These are phyloP conservation scores for Oplegnathus fasciatus DNA, from an alignment of 2,113 vertebrate species.

Conservation along the genomic window DNA sequence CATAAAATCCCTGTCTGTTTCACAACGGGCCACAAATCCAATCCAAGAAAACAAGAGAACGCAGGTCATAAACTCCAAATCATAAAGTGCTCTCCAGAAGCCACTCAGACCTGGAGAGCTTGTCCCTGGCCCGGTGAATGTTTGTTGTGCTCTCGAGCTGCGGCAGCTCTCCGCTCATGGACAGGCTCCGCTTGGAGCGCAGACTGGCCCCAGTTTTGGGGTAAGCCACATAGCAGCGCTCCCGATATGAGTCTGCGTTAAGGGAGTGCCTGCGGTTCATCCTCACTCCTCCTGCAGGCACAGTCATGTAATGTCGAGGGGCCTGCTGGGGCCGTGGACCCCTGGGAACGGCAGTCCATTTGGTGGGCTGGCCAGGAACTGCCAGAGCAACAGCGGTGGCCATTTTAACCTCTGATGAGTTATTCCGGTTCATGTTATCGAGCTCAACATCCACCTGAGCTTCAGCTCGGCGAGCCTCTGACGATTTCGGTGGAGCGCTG, in stretches of 20 bases:
- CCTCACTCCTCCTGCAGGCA: constrained; percentile 88
- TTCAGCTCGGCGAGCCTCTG: constrained; percentile 81
- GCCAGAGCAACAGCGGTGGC: constrained; percentile 64
- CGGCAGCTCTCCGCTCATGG: constrained; percentile 91
- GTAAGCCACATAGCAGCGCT: constrained; percentile 79
- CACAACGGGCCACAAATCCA: constrained; percentile 64
- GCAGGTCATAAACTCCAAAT: constrained; percentile 70
- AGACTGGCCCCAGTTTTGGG: constrained; percentile 80
- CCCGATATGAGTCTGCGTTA: constrained; percentile 86
- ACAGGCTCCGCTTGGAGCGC: constrained; percentile 91
- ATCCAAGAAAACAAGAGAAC: constrained; percentile 68
- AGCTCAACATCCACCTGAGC: constrained; percentile 84
- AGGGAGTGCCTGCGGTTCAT: constrained; percentile 91
- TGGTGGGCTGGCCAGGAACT: constrained; percentile 70
- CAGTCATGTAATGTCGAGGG: constrained; percentile 93
- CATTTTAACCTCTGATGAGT: constrained; percentile 88
- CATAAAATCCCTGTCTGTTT: constrained; percentile 72
- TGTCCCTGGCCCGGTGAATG: constrained; percentile 83
- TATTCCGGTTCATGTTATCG: constrained; percentile 95
- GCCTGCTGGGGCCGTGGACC: constrained; percentile 85
- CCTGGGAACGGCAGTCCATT: constrained; percentile 85
- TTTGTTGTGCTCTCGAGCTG: constrained; percentile 79
- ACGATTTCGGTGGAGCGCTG: constrained; percentile 81
- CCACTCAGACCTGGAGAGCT: constrained; percentile 91
- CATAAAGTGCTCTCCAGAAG: constrained; percentile 92